A percentile compares a stretch with the other conserved stretches of the same genome.
Evolutionary conservation across 1,140 invertebrate species (phyloP).

Genomic region (Listronotus oregonensis): DNA sequence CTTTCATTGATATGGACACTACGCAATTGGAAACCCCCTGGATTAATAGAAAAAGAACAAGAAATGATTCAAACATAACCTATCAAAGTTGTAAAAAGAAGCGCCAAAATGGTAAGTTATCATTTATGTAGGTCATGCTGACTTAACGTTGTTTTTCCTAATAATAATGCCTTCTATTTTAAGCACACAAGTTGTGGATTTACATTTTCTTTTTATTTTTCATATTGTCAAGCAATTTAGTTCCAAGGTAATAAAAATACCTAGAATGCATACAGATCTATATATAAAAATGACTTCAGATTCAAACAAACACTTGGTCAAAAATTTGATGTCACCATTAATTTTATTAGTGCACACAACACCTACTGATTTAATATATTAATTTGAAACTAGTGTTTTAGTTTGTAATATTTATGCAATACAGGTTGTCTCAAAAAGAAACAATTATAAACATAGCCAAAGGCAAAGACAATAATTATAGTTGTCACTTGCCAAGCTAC

Average conservation of each 20-base stretch:
- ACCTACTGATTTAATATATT: too few species aligned
- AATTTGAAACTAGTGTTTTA: too few species aligned
- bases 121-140: conserved; percentile 2
- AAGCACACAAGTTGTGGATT: too few species aligned
- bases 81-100: conserved; percentile 40
- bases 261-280: background rate
- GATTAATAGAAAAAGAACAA: conserved; percentile 40
- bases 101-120: conserved; percentile 45
- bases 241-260: background rate
- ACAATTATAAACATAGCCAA: too few species aligned
- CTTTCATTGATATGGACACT: conserved; percentile 30
- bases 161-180: too few species aligned
- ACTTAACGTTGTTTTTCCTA: background rate
- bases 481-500: too few species aligned
- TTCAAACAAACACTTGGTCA: conserved; percentile 14
- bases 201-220: background rate
- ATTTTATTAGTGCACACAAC: background rate
- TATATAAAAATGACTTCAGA: conserved; percentile 16
- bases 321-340: conserved; percentile 9
- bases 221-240: background rate
- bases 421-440: too few species aligned
- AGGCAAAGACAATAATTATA: too few species aligned
- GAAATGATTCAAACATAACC: conserved; percentile 19
- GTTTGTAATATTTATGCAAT: too few species aligned
- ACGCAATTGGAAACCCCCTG: conserved; percentile 14